phyloP scores from a whole-genome alignment of 2,113 vertebrate genomes.

The Mohoua ochrocephala region DNA sequence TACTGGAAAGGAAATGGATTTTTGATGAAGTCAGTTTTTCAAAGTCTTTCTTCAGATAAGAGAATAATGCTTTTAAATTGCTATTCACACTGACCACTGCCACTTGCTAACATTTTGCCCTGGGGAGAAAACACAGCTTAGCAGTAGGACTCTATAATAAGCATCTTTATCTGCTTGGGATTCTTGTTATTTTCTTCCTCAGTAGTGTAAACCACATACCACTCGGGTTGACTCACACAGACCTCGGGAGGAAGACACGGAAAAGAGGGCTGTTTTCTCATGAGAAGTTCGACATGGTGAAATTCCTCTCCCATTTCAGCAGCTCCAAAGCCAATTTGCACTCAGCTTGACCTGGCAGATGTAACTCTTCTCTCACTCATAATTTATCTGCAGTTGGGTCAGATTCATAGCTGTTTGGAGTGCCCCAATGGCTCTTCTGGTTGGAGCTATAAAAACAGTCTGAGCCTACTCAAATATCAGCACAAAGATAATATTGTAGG shows the following conservation, averaged over 20 bases:
- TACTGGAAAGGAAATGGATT: slow-evolving; percentile 49
- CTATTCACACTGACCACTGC: neutral
- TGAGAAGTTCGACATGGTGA: slow-evolving; percentile 15
- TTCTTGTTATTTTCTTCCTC: neutral
- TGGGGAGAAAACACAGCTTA: slow-evolving; percentile 28
- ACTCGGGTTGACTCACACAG: neutral
- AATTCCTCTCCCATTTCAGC: slow-evolving; percentile 57
- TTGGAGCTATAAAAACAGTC: slow-evolving; percentile 53
- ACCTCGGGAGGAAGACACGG: neutral
- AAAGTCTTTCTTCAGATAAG: neutral
- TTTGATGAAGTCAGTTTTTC: slow-evolving; percentile 43
- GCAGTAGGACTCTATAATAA: neutral
- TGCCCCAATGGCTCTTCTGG: slow-evolving; percentile 9
- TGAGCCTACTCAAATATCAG: slow-evolving; percentile 58
- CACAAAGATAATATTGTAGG: neutral
- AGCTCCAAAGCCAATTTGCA: slow-evolving; percentile 48
- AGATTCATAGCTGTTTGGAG: slow-evolving; percentile 16
- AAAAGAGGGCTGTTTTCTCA: slow-evolving; percentile 18
- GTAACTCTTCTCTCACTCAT: slow-evolving; percentile 58
- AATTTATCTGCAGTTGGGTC: slow-evolving; percentile 70
- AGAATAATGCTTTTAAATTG: slow-evolving; percentile 19
- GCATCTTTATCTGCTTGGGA: neutral
- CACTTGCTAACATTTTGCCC: slow-evolving; percentile 31
- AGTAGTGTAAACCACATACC: slow-evolving; percentile 11
- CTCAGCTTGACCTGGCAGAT: slow-evolving; percentile 70